phyloP scores from a whole-genome alignment of 2,113 vertebrate species.

The Piprites chloris region DNA sequence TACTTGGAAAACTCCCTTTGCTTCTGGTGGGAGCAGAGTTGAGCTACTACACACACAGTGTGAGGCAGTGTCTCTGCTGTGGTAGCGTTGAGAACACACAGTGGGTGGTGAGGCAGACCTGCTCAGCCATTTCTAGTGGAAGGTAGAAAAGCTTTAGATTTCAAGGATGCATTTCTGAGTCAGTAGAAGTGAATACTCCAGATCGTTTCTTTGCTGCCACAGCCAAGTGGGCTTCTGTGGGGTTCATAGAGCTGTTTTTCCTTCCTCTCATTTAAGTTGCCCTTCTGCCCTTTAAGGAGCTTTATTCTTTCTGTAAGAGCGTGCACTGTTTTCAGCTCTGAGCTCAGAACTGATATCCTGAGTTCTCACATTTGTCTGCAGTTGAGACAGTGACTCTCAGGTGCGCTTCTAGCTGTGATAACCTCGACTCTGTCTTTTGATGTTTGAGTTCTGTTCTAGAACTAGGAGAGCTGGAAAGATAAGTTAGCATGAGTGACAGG shows the following conservation, averaged over 20 bases:
- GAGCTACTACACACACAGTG: not conserved
- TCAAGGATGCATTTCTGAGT: not conserved
- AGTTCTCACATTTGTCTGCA: conserved; percentile 3
- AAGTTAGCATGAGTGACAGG: not conserved
- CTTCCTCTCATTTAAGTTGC: not conserved
- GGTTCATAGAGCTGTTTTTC: not conserved
- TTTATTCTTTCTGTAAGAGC: not conserved
- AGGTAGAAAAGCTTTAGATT: not conserved
- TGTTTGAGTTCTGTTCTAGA: conserved; percentile 6
- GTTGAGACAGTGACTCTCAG: not conserved
- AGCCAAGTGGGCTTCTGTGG: not conserved
- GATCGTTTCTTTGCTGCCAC: not conserved
- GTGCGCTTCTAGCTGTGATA: not conserved
- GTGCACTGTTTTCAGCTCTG: conserved; percentile 22
- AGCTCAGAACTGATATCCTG: not conserved
- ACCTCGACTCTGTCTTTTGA: not conserved
- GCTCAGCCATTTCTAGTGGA: not conserved
- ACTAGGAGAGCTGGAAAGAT: not conserved
- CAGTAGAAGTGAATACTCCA: not conserved
- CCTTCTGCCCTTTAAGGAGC: conserved; percentile 1
- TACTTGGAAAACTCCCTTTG: not conserved
- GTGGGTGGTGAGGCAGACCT: not conserved
- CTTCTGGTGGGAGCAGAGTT: not conserved
- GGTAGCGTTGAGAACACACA: not conserved
- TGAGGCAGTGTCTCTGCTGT: not conserved